A percentile compares a stretch with the other conserved stretches of the same genome.
phyloP scores from a whole-genome alignment of 2,888 invertebrate species.

The Anagyrus pseudococci region DNA sequence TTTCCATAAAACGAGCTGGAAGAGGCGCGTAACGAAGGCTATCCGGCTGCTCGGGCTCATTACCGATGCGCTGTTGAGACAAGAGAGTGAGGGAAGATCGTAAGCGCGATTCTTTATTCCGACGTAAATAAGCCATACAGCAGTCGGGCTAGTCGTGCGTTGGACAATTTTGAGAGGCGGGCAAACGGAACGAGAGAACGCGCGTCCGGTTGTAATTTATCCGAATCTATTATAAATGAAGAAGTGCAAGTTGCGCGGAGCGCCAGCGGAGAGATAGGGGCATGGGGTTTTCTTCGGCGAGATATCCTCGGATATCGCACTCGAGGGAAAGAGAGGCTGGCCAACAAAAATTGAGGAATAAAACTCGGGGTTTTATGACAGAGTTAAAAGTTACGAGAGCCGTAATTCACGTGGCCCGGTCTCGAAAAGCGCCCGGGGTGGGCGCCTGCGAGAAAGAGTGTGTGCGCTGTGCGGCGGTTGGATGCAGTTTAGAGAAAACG shows the following conservation, averaged over 20 bases:
- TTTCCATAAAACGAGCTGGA: not conserved
- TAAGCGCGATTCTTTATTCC: no score
- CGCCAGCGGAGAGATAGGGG: not conserved
- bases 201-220: constrained; percentile 13
- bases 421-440: constrained; percentile 17
- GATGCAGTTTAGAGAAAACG: constrained; percentile 8
- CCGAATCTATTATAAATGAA: constrained; percentile 19
- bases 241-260: not conserved
- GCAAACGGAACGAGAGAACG: no score
- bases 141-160: no score
- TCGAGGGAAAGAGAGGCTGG: not conserved
- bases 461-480: no score
- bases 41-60: not conserved
- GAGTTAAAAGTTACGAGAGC: constrained; percentile 32
- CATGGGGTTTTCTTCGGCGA: no score
- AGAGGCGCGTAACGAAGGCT: not conserved
- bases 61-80: not conserved
- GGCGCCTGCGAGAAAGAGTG: not conserved
- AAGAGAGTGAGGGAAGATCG: not conserved
- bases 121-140: no score
- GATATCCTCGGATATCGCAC: not conserved
- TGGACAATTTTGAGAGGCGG: no score
- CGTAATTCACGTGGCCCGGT: constrained; percentile 30
- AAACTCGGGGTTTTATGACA: constrained; percentile 25
- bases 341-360: constrained; percentile 23